Conservation (phyloP, 2,888 invertebrate species). For the Ornithoptera priamus region DNA sequence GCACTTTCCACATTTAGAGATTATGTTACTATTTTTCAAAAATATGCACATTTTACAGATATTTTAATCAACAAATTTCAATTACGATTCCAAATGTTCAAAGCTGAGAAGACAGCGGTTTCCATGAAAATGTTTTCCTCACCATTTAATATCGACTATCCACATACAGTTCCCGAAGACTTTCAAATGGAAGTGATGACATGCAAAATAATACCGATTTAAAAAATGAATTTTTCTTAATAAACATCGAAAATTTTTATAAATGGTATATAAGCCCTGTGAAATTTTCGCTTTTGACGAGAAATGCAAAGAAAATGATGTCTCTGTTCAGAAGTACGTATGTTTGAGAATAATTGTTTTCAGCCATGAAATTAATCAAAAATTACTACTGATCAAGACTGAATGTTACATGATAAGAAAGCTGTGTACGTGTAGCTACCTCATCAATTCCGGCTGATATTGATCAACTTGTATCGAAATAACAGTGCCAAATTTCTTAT, state of each 20-base stretch:
- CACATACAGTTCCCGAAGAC: neutral
- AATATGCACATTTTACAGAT: too few species aligned
- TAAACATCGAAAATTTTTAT: constrained; percentile 2
- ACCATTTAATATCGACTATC: neutral
- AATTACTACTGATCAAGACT: constrained; percentile 2
- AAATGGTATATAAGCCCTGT: constrained; percentile 2
- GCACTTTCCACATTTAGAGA: too few species aligned
- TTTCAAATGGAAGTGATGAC: neutral
- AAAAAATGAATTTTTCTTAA: neutral
- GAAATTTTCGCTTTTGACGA: neutral
- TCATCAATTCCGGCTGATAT: constrained; percentile 1
- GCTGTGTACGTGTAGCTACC: constrained; percentile 6
- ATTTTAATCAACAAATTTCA: neutral
- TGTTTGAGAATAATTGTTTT: constrained; percentile 14
- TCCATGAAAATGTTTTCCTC: constrained; percentile 2
- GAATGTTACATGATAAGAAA: constrained; percentile 8
- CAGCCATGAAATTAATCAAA: constrained; percentile 12
- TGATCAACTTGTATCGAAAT: constrained; percentile 9
- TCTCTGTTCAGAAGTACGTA: constrained; percentile 12
- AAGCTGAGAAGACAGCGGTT: neutral
- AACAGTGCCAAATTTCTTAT: constrained; percentile 16
- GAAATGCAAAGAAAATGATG: constrained; percentile 15
- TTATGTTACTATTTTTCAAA: too few species aligned
- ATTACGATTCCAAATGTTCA: neutral
- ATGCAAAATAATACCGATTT: neutral